phyloP scores from a whole-genome alignment of 2,888 invertebrate species.

The Eustalomyia histrio region DNA sequence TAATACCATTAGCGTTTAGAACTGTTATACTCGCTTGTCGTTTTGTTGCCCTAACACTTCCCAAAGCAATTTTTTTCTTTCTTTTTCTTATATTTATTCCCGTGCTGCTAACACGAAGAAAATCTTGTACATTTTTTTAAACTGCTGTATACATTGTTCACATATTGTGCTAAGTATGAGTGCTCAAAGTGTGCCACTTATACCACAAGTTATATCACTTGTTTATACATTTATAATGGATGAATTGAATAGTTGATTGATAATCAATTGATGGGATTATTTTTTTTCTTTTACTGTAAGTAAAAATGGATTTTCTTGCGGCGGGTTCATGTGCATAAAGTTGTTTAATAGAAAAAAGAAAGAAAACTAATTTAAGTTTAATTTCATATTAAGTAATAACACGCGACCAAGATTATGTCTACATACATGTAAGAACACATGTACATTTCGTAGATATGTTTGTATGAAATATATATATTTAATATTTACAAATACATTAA shows the following conservation, averaged over 20 bases:
- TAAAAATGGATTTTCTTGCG: background rate
- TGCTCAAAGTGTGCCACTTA: constrained; percentile 9
- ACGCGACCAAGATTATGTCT: constrained; percentile 22
- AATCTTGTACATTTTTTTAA: constrained; percentile 15
- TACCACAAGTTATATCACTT: constrained; percentile 27
- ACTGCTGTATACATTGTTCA: background rate
- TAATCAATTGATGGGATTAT: constrained; percentile 76
- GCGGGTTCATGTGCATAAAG: background rate
- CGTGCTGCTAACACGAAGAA: no score
- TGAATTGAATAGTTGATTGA: constrained; percentile 72
- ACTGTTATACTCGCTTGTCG: background rate
- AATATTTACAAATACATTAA: no score
- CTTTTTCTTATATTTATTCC: background rate
- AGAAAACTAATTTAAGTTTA: constrained; percentile 33
- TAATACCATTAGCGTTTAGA: constrained; percentile 54
- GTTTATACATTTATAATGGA: constrained; percentile 20
- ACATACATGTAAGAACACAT: no score
- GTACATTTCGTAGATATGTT: no score
- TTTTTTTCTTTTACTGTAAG: background rate
- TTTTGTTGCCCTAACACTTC: constrained; percentile 1
- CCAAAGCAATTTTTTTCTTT: background rate
- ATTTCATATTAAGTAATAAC: constrained; percentile 29
- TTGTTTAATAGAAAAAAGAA: background rate
- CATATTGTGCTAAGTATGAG: constrained; percentile 1
- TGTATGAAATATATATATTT: no score